Conservation (phyloP, 2,888 invertebrate genomes). For the Zonitis immaculata region DNA sequence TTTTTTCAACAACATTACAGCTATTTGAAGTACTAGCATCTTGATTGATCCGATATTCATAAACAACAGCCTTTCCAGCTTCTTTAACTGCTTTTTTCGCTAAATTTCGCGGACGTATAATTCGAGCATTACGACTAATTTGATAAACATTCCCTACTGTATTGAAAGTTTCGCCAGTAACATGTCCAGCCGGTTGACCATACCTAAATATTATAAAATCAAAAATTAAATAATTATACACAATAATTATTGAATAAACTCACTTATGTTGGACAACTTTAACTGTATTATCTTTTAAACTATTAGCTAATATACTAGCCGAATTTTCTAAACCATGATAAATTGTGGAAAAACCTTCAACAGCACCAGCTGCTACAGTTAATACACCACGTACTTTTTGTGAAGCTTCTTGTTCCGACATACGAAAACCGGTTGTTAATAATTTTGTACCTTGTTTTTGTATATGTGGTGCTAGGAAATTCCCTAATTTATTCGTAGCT, state of each 20-base stretch:
- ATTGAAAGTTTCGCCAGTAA: conserved; percentile 62
- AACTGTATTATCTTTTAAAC: conserved; percentile 67
- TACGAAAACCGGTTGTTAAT: conserved; percentile 54
- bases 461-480: conserved; percentile 64
- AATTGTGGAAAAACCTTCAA: conserved; percentile 66
- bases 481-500: conserved; percentile 63
- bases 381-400: conserved; percentile 56
- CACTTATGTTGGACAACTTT: conserved; percentile 71
- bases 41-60: not conserved
- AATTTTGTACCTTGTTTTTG: conserved; percentile 59
- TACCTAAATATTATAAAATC: too few relatives aligned
- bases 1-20: not conserved
- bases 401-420: conserved; percentile 53
- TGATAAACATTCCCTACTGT: conserved; percentile 66
- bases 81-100: conserved; percentile 60
- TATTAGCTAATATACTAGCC: conserved; percentile 60
- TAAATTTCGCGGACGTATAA: conserved; percentile 63
- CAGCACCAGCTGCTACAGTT: conserved; percentile 66
- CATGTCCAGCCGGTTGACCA: conserved; percentile 60
- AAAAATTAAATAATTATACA: too few relatives aligned
- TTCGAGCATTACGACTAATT: conserved; percentile 60
- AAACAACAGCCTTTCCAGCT: conserved; percentile 52
- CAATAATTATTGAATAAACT: too few relatives aligned
- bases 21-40: conserved; percentile 11
- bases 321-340: conserved; percentile 68